Conservation (phyloP, 2,113 vertebrate species). For the Choloepus hoffmanni region DNA sequence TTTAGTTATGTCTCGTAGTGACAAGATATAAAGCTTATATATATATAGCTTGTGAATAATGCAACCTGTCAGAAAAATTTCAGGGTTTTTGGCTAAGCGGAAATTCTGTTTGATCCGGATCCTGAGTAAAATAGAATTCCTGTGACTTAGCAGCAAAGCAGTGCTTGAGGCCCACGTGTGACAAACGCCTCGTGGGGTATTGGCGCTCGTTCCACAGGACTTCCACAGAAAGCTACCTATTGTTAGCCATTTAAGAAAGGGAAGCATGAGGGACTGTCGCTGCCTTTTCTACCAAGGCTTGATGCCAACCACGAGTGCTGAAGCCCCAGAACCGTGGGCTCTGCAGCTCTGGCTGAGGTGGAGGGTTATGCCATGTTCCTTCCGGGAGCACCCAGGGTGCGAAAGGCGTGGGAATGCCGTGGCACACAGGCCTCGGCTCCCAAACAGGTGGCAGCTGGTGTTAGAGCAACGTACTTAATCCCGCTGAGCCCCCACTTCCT, state of each 20-base stretch:
- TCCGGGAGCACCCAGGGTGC: neutral
- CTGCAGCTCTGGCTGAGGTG: neutral
- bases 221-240: neutral
- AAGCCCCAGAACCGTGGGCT: neutral
- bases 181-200: fast-evolving
- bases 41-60: neutral
- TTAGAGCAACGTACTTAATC: neutral
- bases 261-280: neutral
- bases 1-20: neutral
- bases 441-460: fast-evolving
- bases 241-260: too few species aligned
- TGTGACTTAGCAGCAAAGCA: neutral
- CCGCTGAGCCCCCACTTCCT: neutral
- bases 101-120: conserved; percentile 25
- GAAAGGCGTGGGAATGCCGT: fast-evolving
- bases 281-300: neutral
- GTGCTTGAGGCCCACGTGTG: fast-evolving
- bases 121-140: neutral
- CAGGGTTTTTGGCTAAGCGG: neutral
- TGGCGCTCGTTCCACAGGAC: neutral
- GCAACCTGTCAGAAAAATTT: neutral
- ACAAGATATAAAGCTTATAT: neutral
- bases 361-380: fast-evolving
- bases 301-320: neutral
- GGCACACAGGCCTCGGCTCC: neutral